Evolutionary conservation across 1,140 invertebrate genomes (phyloP).

Genomic region (Neodiprion virginianus): DNA sequence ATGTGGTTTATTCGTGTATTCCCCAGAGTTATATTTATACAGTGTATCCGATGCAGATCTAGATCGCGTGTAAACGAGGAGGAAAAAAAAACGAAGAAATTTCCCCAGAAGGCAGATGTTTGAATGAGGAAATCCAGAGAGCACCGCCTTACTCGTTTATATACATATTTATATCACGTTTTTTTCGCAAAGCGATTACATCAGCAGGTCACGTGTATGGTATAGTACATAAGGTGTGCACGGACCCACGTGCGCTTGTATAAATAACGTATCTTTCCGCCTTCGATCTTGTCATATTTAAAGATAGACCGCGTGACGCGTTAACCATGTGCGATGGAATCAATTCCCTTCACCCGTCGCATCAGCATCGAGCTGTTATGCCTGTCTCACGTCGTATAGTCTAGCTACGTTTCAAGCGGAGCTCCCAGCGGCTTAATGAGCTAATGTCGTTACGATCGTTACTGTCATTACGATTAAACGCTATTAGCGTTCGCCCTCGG

Average conservation of each 20-base stretch:
- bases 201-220: not conserved
- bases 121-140: not conserved
- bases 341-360: not conserved
- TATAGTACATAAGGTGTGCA: too few relatives aligned
- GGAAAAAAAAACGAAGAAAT: too few relatives aligned
- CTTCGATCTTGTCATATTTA: not conserved
- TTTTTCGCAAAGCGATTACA: not conserved
- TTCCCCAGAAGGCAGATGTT: too few relatives aligned
- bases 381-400: not conserved
- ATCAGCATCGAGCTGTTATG: not conserved
- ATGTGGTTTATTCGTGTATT: too few relatives aligned
- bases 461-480: not conserved
- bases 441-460: constrained; percentile 5
- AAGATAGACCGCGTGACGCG: not conserved
- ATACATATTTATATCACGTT: not conserved
- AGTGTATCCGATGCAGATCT: too few relatives aligned
- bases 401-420: not conserved
- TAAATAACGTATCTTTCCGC: not conserved
- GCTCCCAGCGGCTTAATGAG: not conserved
- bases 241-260: not conserved
- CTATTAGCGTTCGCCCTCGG: not conserved
- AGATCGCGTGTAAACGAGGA: too few relatives aligned
- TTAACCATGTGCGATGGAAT: not conserved
- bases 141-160: not conserved
- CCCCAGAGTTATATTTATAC: too few relatives aligned